Evolutionary conservation across 2,797 vertebrate species (phyloP).

Genomic region (Lemur catta): DNA sequence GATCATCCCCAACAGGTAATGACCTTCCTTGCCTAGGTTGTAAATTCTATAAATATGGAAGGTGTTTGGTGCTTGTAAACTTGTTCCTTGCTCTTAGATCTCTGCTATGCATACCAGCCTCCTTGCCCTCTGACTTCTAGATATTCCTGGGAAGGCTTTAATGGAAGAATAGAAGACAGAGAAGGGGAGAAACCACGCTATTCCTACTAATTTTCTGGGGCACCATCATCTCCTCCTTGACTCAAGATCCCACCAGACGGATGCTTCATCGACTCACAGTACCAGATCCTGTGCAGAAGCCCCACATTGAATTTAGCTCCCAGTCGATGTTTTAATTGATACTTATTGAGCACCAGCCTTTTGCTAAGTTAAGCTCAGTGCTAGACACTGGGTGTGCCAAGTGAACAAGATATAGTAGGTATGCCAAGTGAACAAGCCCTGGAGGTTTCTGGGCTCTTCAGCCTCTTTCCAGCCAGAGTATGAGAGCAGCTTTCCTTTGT

Average conservation of each 20-base stretch:
- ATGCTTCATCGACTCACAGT: too few relatives aligned
- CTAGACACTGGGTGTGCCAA: too few relatives aligned
- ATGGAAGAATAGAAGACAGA: not conserved
- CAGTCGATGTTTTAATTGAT: not conserved
- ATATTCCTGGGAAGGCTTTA: not conserved
- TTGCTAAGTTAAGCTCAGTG: not conserved
- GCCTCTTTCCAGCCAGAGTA: rapidly evolving
- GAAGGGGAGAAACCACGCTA: not conserved
- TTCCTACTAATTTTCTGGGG: not conserved
- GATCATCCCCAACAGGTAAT: not conserved
- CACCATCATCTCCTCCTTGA: not conserved
- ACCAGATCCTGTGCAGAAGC: not conserved
- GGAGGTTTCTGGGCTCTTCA: not conserved
- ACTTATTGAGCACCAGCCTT: not conserved
- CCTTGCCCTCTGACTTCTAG: not conserved
- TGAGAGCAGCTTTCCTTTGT: not conserved
- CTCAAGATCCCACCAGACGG: not conserved
- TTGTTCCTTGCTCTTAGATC: not conserved
- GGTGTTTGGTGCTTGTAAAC: not conserved
- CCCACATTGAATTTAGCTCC: not conserved
- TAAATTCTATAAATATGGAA: not conserved
- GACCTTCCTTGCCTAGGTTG: not conserved
- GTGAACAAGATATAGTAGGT: too few relatives aligned
- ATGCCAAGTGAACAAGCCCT: too few relatives aligned
- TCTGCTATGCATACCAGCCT: not conserved